Conservation (phyloP, 1,140 invertebrate species). For the Homarus americanus region DNA sequence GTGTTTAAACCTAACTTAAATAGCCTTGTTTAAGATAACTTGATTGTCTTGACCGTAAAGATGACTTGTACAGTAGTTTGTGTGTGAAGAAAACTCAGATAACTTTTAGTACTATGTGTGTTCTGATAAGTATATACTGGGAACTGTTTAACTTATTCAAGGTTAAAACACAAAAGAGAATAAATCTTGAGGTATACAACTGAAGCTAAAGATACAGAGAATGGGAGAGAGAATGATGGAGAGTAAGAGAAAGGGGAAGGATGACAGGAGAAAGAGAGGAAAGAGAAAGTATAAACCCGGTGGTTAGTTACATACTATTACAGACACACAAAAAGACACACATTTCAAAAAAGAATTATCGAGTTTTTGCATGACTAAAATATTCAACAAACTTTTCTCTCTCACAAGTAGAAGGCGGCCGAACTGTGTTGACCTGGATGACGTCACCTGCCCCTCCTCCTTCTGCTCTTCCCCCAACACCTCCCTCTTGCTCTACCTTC, state of each 20-base stretch:
- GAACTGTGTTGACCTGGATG: neutral
- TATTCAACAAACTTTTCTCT: neutral
- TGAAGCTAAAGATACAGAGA: neutral
- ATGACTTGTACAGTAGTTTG: no score
- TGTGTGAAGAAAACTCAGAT: no score
- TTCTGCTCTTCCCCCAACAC: neutral
- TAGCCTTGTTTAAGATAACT: no score
- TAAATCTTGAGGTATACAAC: neutral
- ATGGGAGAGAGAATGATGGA: neutral
- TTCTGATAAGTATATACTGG: no score
- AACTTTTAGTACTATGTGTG: no score
- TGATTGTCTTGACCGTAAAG: no score
- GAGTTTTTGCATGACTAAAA: neutral
- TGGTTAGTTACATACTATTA: no score
- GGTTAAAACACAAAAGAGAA: slow-evolving; percentile 1
- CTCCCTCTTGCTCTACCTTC: neutral
- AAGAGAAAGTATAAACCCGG: neutral
- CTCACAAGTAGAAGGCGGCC: no score
- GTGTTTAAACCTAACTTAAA: no score
- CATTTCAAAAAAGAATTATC: no score
- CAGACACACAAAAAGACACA: neutral
- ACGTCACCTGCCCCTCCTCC: neutral
- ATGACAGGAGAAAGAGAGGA: neutral
- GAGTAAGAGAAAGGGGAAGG: neutral
- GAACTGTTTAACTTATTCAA: no score